Evolutionary conservation across 2,888 invertebrate genomes (phyloP).

Genomic region (Drosophila glabriapex): DNA sequence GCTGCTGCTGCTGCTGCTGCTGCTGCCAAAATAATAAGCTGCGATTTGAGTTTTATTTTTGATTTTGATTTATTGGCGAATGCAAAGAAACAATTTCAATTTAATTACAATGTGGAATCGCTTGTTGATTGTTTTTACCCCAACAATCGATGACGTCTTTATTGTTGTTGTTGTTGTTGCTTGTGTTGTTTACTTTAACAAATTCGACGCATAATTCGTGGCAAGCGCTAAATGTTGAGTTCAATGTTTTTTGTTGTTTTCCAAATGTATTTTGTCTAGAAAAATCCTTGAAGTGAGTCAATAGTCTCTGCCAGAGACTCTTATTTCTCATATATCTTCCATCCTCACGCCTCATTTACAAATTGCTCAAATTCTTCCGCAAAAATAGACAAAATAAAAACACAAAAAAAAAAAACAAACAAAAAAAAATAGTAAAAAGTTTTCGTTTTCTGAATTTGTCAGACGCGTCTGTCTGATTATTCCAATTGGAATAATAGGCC

Average conservation of each 20-base stretch:
- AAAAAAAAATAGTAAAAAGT: constrained; percentile 17
- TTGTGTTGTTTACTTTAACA: constrained; percentile 54
- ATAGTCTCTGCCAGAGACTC: constrained; percentile 48
- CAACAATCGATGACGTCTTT: constrained; percentile 20
- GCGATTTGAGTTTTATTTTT: neutral
- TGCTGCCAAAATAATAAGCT: constrained; percentile 25
- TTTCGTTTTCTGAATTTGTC: constrained; percentile 51
- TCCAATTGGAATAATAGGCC: constrained; percentile 54
- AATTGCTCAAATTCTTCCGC: constrained; percentile 77
- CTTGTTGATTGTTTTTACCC: constrained; percentile 22
- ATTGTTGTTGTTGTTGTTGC: constrained; percentile 17
- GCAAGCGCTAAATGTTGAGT: constrained; percentile 38
- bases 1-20: neutral
- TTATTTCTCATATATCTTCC: constrained; percentile 14
- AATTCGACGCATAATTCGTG: constrained; percentile 51
- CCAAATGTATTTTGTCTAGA: constrained; percentile 54
- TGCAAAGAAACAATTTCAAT: constrained; percentile 14
- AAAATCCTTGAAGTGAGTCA: constrained; percentile 77
- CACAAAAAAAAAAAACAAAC: neutral
- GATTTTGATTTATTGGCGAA: constrained; percentile 4
- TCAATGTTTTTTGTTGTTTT: constrained; percentile 72
- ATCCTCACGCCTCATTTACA: constrained; percentile 61
- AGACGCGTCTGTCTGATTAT: constrained; percentile 51
- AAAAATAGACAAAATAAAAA: constrained; percentile 43
- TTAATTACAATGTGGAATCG: constrained; percentile 45